A percentile compares a stretch with the other conserved stretches of the same genome.
phyloP scores from a whole-genome alignment of 2,113 vertebrate genomes.

The Donacobius atricapilla region DNA sequence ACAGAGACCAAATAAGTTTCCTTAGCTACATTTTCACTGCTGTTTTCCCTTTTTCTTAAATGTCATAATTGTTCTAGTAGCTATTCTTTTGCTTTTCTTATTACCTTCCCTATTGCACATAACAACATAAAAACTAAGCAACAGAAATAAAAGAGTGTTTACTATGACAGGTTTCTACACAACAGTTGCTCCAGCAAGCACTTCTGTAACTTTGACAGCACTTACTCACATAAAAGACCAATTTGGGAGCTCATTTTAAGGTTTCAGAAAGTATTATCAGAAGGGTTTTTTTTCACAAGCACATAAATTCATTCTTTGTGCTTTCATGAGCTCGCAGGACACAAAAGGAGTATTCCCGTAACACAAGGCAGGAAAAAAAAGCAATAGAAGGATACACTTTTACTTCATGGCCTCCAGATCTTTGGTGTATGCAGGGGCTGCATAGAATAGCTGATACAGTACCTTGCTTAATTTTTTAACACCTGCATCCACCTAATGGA shows the following conservation, averaged over 20 bases:
- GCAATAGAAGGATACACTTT: not conserved
- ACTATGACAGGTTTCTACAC: conserved; percentile 10
- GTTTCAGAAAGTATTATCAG: not conserved
- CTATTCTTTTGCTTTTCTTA: conserved; percentile 14
- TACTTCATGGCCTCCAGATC: not conserved
- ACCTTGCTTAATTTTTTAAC: not conserved
- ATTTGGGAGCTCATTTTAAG: conserved; percentile 1
- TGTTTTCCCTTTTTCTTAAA: not conserved
- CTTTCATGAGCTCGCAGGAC: not conserved
- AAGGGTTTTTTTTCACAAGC: not conserved
- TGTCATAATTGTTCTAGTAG: not conserved
- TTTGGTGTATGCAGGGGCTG: not conserved
- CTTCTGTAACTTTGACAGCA: not conserved
- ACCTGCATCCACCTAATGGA: not conserved
- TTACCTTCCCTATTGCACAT: not conserved
- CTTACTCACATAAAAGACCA: not conserved
- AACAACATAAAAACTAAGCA: conserved; percentile 15
- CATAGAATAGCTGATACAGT: not conserved
- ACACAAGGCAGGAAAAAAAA: not conserved
- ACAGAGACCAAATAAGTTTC: not conserved
- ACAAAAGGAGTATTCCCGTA: not conserved
- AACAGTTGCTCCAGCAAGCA: not conserved
- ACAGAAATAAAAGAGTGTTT: conserved; percentile 25
- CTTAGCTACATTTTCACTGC: not conserved
- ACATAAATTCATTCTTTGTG: not conserved